Conservation (phyloP, 2,888 invertebrate species). For the Pseudeuparius sepicola region DNA sequence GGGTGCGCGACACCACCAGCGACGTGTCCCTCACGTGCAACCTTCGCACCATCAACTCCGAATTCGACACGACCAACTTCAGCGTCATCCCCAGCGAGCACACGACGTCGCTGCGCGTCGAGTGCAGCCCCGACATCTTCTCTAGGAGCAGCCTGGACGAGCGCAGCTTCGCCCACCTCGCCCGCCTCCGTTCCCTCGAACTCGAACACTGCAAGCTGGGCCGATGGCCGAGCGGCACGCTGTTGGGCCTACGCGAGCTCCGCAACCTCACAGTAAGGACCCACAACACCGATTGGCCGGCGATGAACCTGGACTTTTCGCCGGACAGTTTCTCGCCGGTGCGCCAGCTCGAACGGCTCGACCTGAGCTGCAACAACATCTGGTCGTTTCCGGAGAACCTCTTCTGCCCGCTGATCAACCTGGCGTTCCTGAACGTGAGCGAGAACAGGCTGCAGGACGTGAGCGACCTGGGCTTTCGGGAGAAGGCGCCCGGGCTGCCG, state of each 20-base stretch:
- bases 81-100: conserved; percentile 78
- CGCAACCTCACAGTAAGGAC: conserved; percentile 78
- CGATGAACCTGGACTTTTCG: conserved; percentile 73
- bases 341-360: conserved; percentile 70
- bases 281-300: conserved; percentile 75
- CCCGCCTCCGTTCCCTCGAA: conserved; percentile 67
- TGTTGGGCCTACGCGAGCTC: conserved; percentile 70
- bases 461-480: conserved; percentile 74
- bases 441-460: conserved; percentile 83
- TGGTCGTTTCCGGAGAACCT: conserved; percentile 80
- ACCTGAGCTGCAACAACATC: conserved; percentile 80
- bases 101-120: conserved; percentile 66
- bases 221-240: conserved; percentile 68
- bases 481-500: conserved; percentile 49
- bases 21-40: conserved; percentile 72
- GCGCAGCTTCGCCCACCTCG: conserved; percentile 69
- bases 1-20: conserved; percentile 51
- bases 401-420: conserved; percentile 72
- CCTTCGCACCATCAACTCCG: conserved; percentile 76
- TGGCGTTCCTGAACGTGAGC: conserved; percentile 75
- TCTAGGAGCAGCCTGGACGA: conserved; percentile 69
- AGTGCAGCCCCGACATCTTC: conserved; percentile 72
- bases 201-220: conserved; percentile 81
- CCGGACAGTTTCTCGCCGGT: conserved; percentile 67
- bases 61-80: conserved; percentile 80